These are phyloP conservation scores for Athene noctua DNA, from an alignment of 2,113 vertebrate genomes.

Conservation along the genomic window DNA sequence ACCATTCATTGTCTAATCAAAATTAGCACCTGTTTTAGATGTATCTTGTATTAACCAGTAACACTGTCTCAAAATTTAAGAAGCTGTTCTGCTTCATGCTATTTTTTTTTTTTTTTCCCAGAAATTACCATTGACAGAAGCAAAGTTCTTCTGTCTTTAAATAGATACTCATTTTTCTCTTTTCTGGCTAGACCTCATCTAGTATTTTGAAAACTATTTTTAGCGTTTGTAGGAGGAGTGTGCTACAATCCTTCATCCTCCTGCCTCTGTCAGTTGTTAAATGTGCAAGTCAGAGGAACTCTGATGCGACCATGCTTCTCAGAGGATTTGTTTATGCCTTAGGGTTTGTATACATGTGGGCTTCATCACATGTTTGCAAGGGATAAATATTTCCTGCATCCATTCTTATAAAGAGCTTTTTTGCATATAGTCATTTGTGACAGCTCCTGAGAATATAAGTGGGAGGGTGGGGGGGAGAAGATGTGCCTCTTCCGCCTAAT, in stretches of 20 bases:
- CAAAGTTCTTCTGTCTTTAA: not conserved
- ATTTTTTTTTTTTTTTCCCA: not conserved
- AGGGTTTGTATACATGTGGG: not conserved
- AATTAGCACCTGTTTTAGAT: not conserved
- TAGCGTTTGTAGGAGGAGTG: not conserved
- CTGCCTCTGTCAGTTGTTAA: not conserved
- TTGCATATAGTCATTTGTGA: not conserved
- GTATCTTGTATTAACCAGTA: not conserved
- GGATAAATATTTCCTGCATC: not conserved
- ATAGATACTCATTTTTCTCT: not conserved
- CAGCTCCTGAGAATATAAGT: not conserved
- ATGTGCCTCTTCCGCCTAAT: not conserved
- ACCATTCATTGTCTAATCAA: not conserved
- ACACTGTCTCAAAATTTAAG: not conserved
- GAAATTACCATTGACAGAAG: not conserved
- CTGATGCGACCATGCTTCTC: not conserved
- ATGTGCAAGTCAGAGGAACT: not conserved
- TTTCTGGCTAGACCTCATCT: not conserved
- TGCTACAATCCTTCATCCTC: not conserved
- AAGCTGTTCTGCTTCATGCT: not conserved
- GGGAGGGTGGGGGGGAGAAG: not conserved
- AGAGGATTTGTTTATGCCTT: constrained; percentile 25
- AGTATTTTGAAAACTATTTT: constrained; percentile 1
- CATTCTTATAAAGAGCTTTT: not conserved
- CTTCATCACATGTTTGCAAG: not conserved